Conservation (phyloP, 1,140 invertebrate genomes). For the Phortica variegata region DNA sequence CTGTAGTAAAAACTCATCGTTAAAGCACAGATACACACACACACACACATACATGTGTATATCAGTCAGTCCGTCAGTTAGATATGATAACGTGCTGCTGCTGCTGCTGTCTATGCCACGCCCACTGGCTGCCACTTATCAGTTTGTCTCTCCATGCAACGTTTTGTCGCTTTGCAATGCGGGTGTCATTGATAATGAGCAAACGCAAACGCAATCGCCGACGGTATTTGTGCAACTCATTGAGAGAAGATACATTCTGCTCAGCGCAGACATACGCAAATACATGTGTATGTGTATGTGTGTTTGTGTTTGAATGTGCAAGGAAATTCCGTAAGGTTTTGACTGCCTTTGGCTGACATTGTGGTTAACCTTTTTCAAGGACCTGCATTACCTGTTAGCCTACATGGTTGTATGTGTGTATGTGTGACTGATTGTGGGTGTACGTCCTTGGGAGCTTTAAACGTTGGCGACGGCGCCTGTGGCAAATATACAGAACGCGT, state of each 20-base stretch:
- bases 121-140: slow-evolving; percentile 14
- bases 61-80: too few relatives aligned
- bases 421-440: too few relatives aligned
- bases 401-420: slow-evolving; percentile 19
- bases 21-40: too few relatives aligned
- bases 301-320: too few relatives aligned
- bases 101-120: slow-evolving; percentile 25
- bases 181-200: too few relatives aligned
- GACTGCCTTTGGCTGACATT: slow-evolving; percentile 17
- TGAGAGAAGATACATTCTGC: too few relatives aligned
- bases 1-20: slow-evolving; percentile 10
- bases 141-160: not conserved
- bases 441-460: slow-evolving; percentile 31
- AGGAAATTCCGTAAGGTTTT: too few relatives aligned
- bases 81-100: slow-evolving; percentile 23
- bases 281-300: too few relatives aligned
- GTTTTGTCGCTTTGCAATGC: not conserved
- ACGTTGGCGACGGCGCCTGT: too few relatives aligned
- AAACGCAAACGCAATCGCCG: not conserved
- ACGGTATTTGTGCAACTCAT: not conserved
- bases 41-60: too few relatives aligned
- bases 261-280: too few relatives aligned
- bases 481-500: too few relatives aligned
- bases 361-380: slow-evolving; percentile 38
- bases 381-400: slow-evolving; percentile 18